Conservation (phyloP, 1,140 invertebrate genomes). For the Leptonema lineaticorne region DNA sequence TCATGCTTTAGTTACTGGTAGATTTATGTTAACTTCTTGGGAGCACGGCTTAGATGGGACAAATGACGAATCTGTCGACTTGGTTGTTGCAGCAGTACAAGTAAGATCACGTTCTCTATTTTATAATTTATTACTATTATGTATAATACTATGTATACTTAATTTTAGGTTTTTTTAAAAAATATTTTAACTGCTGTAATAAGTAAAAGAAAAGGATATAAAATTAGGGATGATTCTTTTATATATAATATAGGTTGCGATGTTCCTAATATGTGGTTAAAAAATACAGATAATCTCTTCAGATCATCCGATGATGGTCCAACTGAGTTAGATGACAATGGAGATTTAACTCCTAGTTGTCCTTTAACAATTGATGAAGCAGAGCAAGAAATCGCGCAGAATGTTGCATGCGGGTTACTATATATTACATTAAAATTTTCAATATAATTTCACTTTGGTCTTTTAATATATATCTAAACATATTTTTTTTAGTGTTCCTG, state of each 20-base stretch:
- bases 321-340: conserved; percentile 55
- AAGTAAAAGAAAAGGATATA: conserved; percentile 71
- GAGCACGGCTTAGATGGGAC: conserved; percentile 77
- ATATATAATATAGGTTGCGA: conserved; percentile 72
- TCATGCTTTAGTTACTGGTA: conserved; percentile 71
- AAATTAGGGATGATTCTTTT: conserved; percentile 65
- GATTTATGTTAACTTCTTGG: conserved; percentile 79
- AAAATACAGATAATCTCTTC: conserved; percentile 58
- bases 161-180: conserved; percentile 65
- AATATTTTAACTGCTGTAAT: conserved; percentile 74
- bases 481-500: conserved; percentile 47
- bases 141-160: neutral
- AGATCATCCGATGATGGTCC: conserved; percentile 52
- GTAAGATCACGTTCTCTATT: too few species aligned
- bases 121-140: neutral
- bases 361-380: conserved; percentile 56
- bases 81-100: conserved; percentile 73
- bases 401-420: conserved; percentile 56
- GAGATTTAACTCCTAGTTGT: conserved; percentile 52
- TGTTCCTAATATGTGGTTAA: conserved; percentile 69
- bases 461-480: neutral
- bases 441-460: conserved; percentile 26
- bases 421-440: too few species aligned
- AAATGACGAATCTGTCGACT: conserved; percentile 72
- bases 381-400: conserved; percentile 51